These are phyloP conservation scores for Chaunax sp. DNA, from an alignment of 2,797 vertebrate species.

Conservation along the genomic window DNA sequence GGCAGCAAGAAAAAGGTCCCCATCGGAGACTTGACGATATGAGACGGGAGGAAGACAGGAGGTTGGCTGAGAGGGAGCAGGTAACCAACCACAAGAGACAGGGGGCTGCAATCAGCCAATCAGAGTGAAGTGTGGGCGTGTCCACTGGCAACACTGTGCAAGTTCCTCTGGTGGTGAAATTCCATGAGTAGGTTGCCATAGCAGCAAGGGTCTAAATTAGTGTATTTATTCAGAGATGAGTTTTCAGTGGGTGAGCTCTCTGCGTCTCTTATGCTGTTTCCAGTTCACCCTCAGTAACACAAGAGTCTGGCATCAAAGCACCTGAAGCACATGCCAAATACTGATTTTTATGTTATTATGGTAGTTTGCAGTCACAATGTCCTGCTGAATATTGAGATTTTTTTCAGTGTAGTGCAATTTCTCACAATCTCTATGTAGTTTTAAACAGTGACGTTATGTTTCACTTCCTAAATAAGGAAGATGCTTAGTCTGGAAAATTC, in stretches of 20 bases:
- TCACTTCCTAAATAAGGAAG: neutral
- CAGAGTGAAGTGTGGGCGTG: constrained; percentile 60
- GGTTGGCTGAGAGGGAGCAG: constrained; percentile 92
- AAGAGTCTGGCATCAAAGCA: constrained; percentile 62
- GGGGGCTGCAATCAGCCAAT: constrained; percentile 65
- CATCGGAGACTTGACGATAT: constrained; percentile 91
- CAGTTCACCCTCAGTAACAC: constrained; percentile 67
- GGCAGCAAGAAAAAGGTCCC: constrained; percentile 95
- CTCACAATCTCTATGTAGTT: neutral
- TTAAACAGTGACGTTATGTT: neutral
- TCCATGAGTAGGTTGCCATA: constrained; percentile 86
- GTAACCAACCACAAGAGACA: constrained; percentile 81
- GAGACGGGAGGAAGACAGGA: constrained; percentile 91
- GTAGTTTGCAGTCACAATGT: constrained; percentile 8
- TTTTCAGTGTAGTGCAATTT: neutral
- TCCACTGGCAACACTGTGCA: constrained; percentile 55
- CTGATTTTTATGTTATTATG: constrained; percentile 19
- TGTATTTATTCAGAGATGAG: constrained; percentile 84
- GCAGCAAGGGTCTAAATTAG: constrained; percentile 86
- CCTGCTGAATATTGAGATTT: constrained; percentile 5
- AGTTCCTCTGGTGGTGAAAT: constrained; percentile 81
- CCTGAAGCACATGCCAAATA: constrained; percentile 30
- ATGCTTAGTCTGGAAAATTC: constrained; percentile 6
- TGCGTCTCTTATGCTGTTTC: constrained; percentile 70
- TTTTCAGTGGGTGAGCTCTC: constrained; percentile 82